A percentile compares a stretch with the other conserved stretches of the same genome.
phyloP scores from a whole-genome alignment of 2,888 invertebrate genomes.

The Dione vanillae region DNA sequence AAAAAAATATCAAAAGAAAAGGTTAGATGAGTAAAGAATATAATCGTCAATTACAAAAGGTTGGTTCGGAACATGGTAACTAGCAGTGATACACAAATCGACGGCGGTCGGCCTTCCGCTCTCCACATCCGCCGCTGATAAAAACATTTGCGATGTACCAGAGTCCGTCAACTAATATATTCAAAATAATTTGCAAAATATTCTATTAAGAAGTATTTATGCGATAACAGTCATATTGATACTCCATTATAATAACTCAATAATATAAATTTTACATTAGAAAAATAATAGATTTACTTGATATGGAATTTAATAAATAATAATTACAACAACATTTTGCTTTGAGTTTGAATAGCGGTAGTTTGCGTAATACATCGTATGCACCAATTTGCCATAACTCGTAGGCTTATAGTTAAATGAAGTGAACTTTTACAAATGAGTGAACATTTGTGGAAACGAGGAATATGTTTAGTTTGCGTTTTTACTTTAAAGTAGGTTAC shows the following conservation, averaged over 20 bases:
- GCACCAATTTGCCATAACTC: constrained; percentile 9
- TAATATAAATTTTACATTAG: too few relatives aligned
- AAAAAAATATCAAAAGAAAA: neutral
- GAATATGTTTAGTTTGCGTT: constrained; percentile 15
- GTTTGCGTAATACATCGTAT: neutral
- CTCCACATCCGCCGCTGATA: constrained; percentile 75
- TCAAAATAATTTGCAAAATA: constrained; percentile 29
- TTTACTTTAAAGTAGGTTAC: neutral
- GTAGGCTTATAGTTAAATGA: constrained; percentile 26
- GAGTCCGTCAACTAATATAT: constrained; percentile 2
- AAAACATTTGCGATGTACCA: constrained; percentile 59
- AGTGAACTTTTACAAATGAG: constrained; percentile 14
- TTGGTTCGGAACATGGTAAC: constrained; percentile 43
- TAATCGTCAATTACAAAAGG: constrained; percentile 13
- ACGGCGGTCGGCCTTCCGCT: constrained; percentile 67
- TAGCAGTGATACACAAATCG: constrained; percentile 49
- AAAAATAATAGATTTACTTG: too few relatives aligned
- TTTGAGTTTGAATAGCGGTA: neutral
- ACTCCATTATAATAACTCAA: too few relatives aligned
- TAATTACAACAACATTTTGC: too few relatives aligned
- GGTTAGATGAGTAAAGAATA: neutral
- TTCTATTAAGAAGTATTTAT: neutral
- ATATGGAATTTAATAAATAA: too few relatives aligned
- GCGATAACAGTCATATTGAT: too few relatives aligned
- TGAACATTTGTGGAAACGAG: constrained; percentile 10